These are phyloP conservation scores for Parasteatoda lunata DNA, from an alignment of 2,888 invertebrate genomes.

Conservation along the genomic window DNA sequence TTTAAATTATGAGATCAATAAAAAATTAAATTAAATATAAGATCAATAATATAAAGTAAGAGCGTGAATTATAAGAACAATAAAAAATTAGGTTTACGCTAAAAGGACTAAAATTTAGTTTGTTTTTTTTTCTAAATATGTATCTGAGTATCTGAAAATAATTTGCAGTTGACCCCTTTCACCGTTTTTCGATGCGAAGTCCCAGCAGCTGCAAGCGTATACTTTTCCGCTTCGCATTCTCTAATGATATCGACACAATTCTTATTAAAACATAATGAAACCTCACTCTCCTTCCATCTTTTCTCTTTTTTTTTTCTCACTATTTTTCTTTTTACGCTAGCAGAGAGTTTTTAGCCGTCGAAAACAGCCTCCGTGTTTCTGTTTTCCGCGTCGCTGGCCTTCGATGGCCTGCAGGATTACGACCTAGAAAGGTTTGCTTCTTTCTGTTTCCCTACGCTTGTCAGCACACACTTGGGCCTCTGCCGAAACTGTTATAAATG, in stretches of 20 bases:
- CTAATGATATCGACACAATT: constrained; percentile 57
- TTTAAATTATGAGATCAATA: no score
- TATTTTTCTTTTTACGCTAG: constrained; percentile 6
- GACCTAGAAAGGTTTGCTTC: not conserved
- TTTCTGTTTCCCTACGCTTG: not conserved
- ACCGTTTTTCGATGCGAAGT: not conserved
- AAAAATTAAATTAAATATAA: no score
- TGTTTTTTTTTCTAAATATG: not conserved
- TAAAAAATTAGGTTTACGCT: no score
- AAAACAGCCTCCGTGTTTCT: constrained; percentile 24
- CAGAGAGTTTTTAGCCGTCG: constrained; percentile 38
- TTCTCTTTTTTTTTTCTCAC: not conserved
- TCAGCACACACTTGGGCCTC: not conserved
- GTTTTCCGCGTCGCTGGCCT: constrained; percentile 23
- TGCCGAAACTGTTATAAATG: not conserved
- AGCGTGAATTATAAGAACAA: no score
- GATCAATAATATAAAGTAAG: no score
- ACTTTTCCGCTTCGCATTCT: constrained; percentile 49
- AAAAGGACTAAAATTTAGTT: no score
- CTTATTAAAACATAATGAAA: constrained; percentile 63
- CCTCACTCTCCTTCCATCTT: constrained; percentile 4
- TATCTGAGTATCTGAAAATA: not conserved
- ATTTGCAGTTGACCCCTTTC: not conserved
- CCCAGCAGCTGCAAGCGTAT: constrained; percentile 36
- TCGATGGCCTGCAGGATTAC: constrained; percentile 15